A percentile compares a stretch with the other conserved stretches of the same genome.
phyloP scores from a whole-genome alignment of 1,140 invertebrate species.

The Euura saliciscinereae region DNA sequence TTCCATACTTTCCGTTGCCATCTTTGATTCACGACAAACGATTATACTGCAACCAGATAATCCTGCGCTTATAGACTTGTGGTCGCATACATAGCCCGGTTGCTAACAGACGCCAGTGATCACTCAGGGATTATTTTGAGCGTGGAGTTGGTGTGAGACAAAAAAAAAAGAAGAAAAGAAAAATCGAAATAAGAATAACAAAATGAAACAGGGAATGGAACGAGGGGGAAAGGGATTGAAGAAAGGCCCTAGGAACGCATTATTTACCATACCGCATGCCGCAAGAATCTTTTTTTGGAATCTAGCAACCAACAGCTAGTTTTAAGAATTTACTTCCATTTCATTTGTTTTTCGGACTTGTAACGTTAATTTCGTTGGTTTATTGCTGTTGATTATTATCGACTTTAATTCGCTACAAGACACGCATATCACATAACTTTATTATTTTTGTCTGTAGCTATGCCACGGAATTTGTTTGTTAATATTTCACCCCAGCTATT shows the following conservation, averaged over 20 bases:
- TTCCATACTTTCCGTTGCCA: no score
- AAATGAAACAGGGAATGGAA: no score
- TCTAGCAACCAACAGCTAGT: neutral
- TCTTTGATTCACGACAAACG: no score
- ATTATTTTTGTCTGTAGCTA: no score
- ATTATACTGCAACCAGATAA: neutral
- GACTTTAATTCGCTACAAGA: no score
- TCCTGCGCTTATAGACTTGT: neutral
- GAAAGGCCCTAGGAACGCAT: neutral
- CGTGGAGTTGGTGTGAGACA: neutral
- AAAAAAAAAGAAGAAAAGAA: neutral
- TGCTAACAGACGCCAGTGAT: neutral
- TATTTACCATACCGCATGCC: neutral
- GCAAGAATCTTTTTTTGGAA: neutral
- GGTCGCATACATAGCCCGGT: neutral
- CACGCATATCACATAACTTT: no score
- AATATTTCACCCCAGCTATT: no score
- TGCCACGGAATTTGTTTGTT: no score
- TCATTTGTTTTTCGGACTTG: no score
- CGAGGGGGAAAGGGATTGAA: neutral
- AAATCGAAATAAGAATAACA: neutral
- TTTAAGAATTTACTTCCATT: no score
- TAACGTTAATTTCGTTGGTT: no score
- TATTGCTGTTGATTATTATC: no score
- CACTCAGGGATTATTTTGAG: conserved; percentile 5